These are phyloP conservation scores for Matsumurasca onukii DNA, from an alignment of 1,140 invertebrate species.

Conservation along the genomic window DNA sequence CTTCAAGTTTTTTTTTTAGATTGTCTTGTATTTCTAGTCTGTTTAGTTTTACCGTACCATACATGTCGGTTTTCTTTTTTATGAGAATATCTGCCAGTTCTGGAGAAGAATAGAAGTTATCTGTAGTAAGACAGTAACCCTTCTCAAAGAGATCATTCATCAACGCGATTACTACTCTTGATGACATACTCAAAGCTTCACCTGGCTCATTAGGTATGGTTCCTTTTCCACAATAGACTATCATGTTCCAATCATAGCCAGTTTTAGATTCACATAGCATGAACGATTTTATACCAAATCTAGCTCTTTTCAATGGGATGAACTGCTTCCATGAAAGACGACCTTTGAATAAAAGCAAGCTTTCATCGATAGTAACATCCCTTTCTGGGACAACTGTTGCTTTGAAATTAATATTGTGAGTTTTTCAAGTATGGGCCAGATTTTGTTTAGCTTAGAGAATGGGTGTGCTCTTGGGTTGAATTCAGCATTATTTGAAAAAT, in stretches of 20 bases:
- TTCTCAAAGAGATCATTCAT: background rate
- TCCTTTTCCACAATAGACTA: background rate
- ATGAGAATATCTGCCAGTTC: background rate
- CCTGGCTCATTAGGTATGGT: background rate
- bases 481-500: background rate
- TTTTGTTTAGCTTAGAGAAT: background rate
- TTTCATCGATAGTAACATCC: background rate
- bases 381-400: background rate
- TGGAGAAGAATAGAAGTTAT: background rate
- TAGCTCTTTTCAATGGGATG: slow-evolving; percentile 26
- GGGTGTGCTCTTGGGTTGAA: background rate
- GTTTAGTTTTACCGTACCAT: background rate
- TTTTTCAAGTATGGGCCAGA: background rate
- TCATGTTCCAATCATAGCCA: background rate
- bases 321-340: background rate
- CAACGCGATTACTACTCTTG: background rate
- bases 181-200: background rate
- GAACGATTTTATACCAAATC: background rate
- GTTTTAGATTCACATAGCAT: background rate
- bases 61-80: background rate
- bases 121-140: background rate
- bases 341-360: background rate
- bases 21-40: background rate
- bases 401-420: background rate
- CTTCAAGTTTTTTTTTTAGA: background rate